Base-by-base conservation (phyloP, 2,888 invertebrate genomes). In the Zonitis immaculata region DNA sequence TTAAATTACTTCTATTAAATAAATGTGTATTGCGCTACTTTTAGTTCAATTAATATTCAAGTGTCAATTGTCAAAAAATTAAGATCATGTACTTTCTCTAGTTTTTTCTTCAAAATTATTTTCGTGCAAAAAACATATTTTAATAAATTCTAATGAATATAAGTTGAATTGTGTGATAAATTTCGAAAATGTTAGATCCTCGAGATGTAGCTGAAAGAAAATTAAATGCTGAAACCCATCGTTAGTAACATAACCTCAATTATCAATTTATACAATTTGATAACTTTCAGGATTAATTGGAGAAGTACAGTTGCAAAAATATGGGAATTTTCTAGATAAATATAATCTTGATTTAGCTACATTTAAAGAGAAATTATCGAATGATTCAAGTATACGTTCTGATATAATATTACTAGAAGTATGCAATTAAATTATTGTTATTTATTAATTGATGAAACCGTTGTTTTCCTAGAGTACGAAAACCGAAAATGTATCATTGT, bases 401-500 rank as follows among this genome's bases (percentile, higher is more conserved):
- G 60, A 65, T 45, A 56, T 64, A 20, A 61, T 68, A 53, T 54
- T 61, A 32, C 53, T 67, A 14, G 54, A 65, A 56, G 60, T 63
- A 59, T 52, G 50, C 51, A 6, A 18, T 14, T 2, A 3, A 22
- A 39, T 16, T 44, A 44, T 30, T 18, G 9, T 42, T 71, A 69
- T 9, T 58, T 63, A 2, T 7, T 6, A 60, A 71, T 42, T 74
- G 73, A 57, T 73, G 74, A 30, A 26, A 57, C 73, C 6, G 65
- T 60, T 45, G 14, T 1, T 16, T 49, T 69, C 70, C 43, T 57
- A 73, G 71, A 63, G 60, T 56, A 70, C 76, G 48, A 80, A 83
- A 1, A 78, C 75, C 60, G 91, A 92, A 74, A 80, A 83, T 59
- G 78, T 85, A 11, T 78, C 82, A 4, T 73, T 90, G 27, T 76